phyloP scores from a whole-genome alignment of 2,888 invertebrate genomes.

The Chloroclysta siterata region DNA sequence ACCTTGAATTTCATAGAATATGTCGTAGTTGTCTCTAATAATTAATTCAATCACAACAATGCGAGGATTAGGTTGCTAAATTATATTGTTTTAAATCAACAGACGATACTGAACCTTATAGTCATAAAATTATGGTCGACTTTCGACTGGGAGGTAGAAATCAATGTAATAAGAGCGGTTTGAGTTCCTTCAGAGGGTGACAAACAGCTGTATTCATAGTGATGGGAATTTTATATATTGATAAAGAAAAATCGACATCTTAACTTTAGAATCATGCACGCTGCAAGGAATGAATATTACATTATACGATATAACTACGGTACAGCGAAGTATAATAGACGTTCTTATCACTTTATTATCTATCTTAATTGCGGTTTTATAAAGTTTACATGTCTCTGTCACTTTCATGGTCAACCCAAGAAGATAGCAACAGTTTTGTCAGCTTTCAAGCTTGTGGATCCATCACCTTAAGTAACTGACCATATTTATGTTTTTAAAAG shows the following conservation, averaged over 20 bases:
- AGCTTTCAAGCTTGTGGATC: too few relatives aligned
- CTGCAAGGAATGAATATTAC: too few relatives aligned
- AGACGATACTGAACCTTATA: constrained; percentile 36
- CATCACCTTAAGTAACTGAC: too few relatives aligned
- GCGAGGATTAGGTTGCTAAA: constrained; percentile 47
- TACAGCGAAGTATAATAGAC: too few relatives aligned
- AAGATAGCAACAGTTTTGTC: too few relatives aligned
- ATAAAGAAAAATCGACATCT: neutral
- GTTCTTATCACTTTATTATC: too few relatives aligned
- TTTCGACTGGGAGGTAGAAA: constrained; percentile 39
- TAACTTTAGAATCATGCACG: neutral
- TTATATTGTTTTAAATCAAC: constrained; percentile 41
- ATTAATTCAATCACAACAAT: constrained; percentile 55
- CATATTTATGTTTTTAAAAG: too few relatives aligned
- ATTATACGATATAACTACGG: too few relatives aligned
- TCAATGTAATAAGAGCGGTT: constrained; percentile 51
- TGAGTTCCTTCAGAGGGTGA: constrained; percentile 48
- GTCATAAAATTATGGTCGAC: constrained; percentile 29
- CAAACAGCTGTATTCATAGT: constrained; percentile 52
- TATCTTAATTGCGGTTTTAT: too few relatives aligned
- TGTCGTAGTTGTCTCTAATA: constrained; percentile 48
- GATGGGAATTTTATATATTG: constrained; percentile 19
- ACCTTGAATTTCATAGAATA: constrained; percentile 23
- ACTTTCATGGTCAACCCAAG: too few relatives aligned
- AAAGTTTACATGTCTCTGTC: too few relatives aligned